phyloP scores from a whole-genome alignment of 2,797 vertebrate genomes.

The Micromesistius poutassou region DNA sequence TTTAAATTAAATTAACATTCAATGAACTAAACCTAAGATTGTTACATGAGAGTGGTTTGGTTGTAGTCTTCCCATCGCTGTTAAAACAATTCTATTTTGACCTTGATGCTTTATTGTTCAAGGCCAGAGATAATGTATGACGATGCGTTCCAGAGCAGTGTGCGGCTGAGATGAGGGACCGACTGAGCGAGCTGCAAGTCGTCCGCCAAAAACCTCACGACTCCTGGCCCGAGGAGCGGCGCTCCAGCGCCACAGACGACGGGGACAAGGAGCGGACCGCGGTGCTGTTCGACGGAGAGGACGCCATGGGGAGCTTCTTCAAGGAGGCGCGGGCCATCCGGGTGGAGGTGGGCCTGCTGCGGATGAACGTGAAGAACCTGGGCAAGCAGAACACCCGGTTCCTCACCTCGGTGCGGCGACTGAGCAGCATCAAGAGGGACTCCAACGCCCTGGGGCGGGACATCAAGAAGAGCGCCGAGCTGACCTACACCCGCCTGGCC shows the following conservation, averaged over 20 bases:
- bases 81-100: background rate
- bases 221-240: background rate
- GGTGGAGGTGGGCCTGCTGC: conserved; percentile 80
- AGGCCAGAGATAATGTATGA: background rate
- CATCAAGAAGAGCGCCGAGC: conserved; percentile 86
- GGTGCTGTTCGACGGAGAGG: conserved; percentile 82
- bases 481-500: conserved; percentile 81
- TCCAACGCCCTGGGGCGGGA: conserved; percentile 86
- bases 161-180: conserved; percentile 88
- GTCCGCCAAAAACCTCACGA: conserved; percentile 41
- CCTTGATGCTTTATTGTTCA: background rate
- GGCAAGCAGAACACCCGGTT: conserved; percentile 91
- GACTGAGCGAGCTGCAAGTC: conserved; percentile 79
- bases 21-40: background rate
- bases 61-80: background rate
- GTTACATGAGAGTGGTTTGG: background rate
- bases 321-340: conserved; percentile 81
- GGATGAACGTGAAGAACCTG: conserved; percentile 82
- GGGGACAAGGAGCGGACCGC: conserved; percentile 60
- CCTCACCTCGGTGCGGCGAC: conserved; percentile 90
- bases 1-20: too few species aligned
- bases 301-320: conserved; percentile 79
- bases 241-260: background rate
- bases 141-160: conserved; percentile 7
- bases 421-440: conserved; percentile 98